Base-by-base conservation (phyloP, 2,888 invertebrate genomes). In the Agrotis exclamationis region DNA sequence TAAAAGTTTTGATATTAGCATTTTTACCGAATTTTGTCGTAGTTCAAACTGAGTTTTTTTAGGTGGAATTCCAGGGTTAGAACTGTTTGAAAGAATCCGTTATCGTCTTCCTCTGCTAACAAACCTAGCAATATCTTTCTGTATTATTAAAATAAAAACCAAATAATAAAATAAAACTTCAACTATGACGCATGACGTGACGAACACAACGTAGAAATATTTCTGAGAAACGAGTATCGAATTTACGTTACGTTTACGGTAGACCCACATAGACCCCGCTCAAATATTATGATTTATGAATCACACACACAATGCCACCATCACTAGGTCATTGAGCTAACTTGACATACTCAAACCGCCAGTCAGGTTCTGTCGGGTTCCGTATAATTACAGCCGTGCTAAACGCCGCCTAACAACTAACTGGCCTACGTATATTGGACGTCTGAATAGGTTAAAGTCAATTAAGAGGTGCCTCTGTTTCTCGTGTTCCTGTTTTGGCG, bases 401-500 rank as follows among this genome's bases (percentile, higher is more conserved):
- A 64, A 74, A 28, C 57, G 59, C 53, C n/a, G 47, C 50, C 39
- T 53, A 53, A 73, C 33, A 22, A n/a, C 48, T 53, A 71, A 66
- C 59, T 51, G 28, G 68, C 39, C 47, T 64, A 62, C 82, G 48
- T 75, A 59, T 65, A 77, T 81, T 70, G 59, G 82, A 81, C 76
- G 69, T 22, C 39, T 76, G 77, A 63, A 60, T 45, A 57, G 78
- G 33, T 28, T 70, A 71, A 39, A 70, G 62, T 82, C 77, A 79
- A 77, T 76, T 79, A 77, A 20, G 50, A 62, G 64, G 53, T 53
- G 51, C 24, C 71, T 14, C 60, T 62, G 60, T 78, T 57, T 63
- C 80, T 59, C 22, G 33, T n/a, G 24, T n/a, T 54, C 60, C 20
- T 39, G 62, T 28, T 50, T 50, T 50, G 28, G 7, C 9, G 11